Base-by-base conservation (phyloP, 2,113 vertebrate species). In the Perca fluviatilis region DNA sequence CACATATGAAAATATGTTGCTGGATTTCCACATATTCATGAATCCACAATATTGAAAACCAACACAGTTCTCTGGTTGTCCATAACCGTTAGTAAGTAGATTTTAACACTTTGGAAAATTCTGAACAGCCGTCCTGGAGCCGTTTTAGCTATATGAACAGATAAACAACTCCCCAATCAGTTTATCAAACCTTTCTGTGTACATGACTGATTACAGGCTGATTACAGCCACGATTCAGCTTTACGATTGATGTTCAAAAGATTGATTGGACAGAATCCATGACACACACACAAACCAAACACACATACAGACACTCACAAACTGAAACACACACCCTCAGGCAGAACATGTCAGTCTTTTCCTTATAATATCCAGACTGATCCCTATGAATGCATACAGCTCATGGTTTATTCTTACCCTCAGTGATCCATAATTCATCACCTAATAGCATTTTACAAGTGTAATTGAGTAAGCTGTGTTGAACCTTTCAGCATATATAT, bases 81-180 rank as follows among this genome's bases (percentile, higher is more conserved):
- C 71, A 4, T 61, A 50, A 2, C 25, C 1, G 2, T 40, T 25
- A 50, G 43, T 75, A 3, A 10, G 11, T 27, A 30, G 25, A 63
- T 69, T 58, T 57, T 23, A 66, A 74, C 50, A 64, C 6, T 9
- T 70, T 11, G 1, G 18, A 25, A 2, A 25, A 56, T 18, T 67
- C 49, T 23, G 11, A 36, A 27, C 54, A 47, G 56, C 50, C 8
- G 9, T 43, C 9, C 33, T n/a, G 1, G 27, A 72, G 49, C 21
- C 15, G 5, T 40, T 21, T 30, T n/a, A 77, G 30, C 67, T 53
- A 18, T 21, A 6, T 60, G 46, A 76, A 6, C 11, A 63, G 43
- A 69, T 65, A 77, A 85, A 84, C 50, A 83, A n/a, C 71, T 68
- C 54, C 50, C 27, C 61, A 66, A 73, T 90, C 70, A 83, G 50